A percentile compares a stretch with the other conserved stretches of the same genome.
Conservation (phyloP, 2,797 vertebrate genomes). For the Delichon dasypus region DNA sequence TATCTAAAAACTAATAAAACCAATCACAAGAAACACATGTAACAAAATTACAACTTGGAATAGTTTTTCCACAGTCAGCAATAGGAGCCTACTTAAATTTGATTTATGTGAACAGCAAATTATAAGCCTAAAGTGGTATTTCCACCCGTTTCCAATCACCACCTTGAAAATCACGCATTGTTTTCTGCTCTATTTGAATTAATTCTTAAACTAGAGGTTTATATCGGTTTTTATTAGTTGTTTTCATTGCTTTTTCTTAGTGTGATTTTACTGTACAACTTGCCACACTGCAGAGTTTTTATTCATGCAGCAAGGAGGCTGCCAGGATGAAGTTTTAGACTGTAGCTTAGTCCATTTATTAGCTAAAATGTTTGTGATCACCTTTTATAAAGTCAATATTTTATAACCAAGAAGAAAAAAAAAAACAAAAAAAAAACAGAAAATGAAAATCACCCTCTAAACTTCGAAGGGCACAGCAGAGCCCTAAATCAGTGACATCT, state of each 20-base stretch:
- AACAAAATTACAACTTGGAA: slow-evolving; percentile 5
- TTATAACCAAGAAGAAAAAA: not conserved
- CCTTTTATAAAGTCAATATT: not conserved
- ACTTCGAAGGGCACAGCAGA: not conserved
- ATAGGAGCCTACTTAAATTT: not conserved
- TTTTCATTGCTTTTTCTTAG: not conserved
- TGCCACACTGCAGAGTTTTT: not conserved
- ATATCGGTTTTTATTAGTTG: not conserved
- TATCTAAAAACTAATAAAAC: slow-evolving; percentile 36
- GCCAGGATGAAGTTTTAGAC: not conserved
- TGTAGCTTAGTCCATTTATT: not conserved
- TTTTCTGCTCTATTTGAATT: not conserved
- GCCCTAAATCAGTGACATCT: not conserved
- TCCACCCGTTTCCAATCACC: not conserved
- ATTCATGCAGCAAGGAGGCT: not conserved
- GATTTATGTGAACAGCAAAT: slow-evolving; percentile 13
- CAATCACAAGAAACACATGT: not conserved
- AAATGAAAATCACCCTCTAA: not conserved
- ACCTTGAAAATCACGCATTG: not conserved
- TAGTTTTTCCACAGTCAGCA: not conserved
- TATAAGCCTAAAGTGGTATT: not conserved
- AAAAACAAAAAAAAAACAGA: not conserved
- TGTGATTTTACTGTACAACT: not conserved
- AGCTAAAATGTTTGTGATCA: not conserved
- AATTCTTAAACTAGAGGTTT: not conserved